phyloP scores from a whole-genome alignment of 2,113 vertebrate genomes.

The Arvicanthis niloticus region DNA sequence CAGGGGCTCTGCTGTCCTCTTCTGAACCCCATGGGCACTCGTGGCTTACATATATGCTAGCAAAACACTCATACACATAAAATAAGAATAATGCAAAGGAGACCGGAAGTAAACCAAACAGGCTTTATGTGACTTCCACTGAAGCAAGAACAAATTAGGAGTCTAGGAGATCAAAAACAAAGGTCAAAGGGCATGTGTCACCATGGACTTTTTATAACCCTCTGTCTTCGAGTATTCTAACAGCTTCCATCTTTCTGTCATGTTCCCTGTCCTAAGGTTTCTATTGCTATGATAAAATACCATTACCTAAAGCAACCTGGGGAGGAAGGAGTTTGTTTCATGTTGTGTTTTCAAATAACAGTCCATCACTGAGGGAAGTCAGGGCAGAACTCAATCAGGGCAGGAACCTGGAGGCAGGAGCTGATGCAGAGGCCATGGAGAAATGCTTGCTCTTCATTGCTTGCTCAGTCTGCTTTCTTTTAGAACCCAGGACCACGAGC shows the following conservation, averaged over 20 bases:
- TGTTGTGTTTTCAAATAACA: neutral
- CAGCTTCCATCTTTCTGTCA: neutral
- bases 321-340: neutral
- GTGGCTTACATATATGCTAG: neutral
- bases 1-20: neutral
- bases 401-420: neutral
- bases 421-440: neutral
- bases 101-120: conserved; percentile 10
- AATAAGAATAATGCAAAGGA: neutral
- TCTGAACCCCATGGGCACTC: neutral
- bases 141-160: neutral
- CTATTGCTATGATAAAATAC: neutral
- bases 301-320: neutral
- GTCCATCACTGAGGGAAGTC: neutral
- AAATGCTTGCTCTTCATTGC: neutral
- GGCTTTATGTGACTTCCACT: neutral
- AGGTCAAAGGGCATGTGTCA: neutral
- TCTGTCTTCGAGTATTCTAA: neutral
- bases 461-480: too few relatives aligned
- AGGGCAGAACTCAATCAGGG: neutral
- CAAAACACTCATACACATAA: neutral
- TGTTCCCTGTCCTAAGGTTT: neutral
- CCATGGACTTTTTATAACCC: neutral
- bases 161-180: neutral
- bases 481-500: neutral